Base-by-base conservation (phyloP, 2,797 vertebrate species). In the Thaleichthys pacificus region DNA sequence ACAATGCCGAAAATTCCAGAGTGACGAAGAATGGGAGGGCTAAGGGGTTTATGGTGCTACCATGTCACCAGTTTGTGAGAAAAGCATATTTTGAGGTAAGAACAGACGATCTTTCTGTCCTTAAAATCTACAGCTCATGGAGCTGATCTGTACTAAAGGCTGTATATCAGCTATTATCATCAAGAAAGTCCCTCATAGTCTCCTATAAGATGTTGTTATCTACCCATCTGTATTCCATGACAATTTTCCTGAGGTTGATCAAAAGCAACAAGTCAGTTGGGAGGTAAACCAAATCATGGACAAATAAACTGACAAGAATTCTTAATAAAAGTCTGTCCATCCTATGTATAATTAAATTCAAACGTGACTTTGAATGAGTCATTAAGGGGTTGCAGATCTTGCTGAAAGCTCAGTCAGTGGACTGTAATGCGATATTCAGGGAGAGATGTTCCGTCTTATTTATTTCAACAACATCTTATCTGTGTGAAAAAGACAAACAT, bases 1-100 rank as follows among this genome's bases (percentile, higher is more conserved):
- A 80, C 76, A 79, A 82, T 78, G 74, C 69, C 57, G 71, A 69
- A 56, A 66, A 64, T 72, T 79, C 82, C 76, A 75, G 81, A 74
- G 79, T 83, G 81, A 76, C 72, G 72, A 69, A 72, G 51, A 76
- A 60, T 70, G 32, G 35, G 24, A 28, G 71, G 56, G 66, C 26
- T 67, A 6, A 30, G 66, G 57, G 19, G 51, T 56, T 61, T 35
- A 12, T 19, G 9, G 54, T 30, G 66, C 42, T 67, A 51, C 66
- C 24, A 42, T 73, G 69, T 61, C 66, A 68, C 65, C 69, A 70
- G 62, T 78, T 66, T 81, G 69, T 62, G 62, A 79, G 71, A 76
- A 73, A 80, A 76, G 78, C 70, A 78, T 66, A 71, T 77, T 80
- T 76, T 73, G n/a, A 42, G 14, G 42, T 3, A 14, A 14, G 7